Conservation (phyloP, 2,113 vertebrate species). For the Helogale parvula region DNA sequence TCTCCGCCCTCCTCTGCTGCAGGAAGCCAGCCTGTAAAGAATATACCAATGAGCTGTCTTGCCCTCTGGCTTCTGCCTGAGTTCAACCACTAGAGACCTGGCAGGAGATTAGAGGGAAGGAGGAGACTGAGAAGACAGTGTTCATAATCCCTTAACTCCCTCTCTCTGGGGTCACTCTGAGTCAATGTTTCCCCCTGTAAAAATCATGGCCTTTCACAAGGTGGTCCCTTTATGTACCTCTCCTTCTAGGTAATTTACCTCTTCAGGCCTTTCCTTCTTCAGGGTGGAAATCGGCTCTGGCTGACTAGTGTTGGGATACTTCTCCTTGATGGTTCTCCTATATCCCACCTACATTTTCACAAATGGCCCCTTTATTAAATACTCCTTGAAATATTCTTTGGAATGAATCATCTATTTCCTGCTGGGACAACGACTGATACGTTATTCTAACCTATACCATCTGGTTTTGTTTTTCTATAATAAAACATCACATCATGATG, state of each 20-base stretch:
- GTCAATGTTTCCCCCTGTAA: background rate
- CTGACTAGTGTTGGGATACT: background rate
- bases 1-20: background rate
- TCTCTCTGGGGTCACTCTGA: background rate
- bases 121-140: background rate
- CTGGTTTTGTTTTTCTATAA: background rate
- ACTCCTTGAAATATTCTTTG: background rate
- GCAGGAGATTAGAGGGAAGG: background rate
- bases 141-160: background rate
- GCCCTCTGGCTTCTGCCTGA: background rate
- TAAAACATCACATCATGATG: background rate
- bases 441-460: background rate
- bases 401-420: background rate
- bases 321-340: background rate
- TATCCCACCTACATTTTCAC: background rate
- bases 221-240: background rate
- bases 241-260: background rate
- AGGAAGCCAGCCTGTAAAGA: background rate
- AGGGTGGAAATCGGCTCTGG: background rate
- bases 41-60: background rate
- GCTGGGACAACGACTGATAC: background rate
- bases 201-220: background rate
- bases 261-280: background rate
- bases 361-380: background rate
- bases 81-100: background rate